Percentiles rank a stretch among this genome's conserved stretches.
These are phyloP conservation scores for Ondatra zibethicus DNA, from an alignment of 2,113 vertebrate species.

Conservation along the genomic window DNA sequence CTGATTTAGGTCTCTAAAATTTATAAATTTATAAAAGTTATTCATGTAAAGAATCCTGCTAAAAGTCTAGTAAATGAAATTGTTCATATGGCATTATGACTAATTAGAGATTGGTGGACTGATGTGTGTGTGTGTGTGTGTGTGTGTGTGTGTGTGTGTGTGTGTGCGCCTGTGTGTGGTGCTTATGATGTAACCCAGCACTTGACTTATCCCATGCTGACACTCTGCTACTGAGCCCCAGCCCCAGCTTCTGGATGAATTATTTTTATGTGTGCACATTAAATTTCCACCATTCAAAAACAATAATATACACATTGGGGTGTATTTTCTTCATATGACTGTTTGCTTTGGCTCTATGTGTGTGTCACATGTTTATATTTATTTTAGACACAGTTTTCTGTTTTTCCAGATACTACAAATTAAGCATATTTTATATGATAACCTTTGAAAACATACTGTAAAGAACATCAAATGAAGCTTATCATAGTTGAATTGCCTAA, in stretches of 20 bases:
- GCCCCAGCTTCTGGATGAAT: not conserved
- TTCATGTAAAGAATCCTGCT: not conserved
- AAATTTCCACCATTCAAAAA: conserved; percentile 5
- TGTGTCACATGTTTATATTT: not conserved
- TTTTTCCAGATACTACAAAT: conserved; percentile 34
- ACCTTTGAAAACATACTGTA: conserved; percentile 30
- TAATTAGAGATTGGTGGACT: not conserved
- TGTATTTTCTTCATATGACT: conserved; percentile 28
- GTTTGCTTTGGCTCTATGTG: not conserved
- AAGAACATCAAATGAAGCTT: conserved; percentile 43
- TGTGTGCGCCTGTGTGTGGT: not conserved
- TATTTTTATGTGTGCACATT: conserved; percentile 50
- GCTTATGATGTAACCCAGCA: not conserved
- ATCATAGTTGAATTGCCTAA: conserved; percentile 31
- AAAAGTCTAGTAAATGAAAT: conserved; percentile 33
- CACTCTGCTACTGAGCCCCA: not conserved
- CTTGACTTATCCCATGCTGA: not conserved
- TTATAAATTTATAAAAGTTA: conserved; percentile 17
- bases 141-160: not conserved
- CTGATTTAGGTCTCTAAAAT: conserved; percentile 46
- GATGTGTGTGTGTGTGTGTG: not conserved
- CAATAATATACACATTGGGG: not conserved
- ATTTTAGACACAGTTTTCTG: not conserved
- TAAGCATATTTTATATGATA: not conserved
- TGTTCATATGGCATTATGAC: not conserved